Evolutionary conservation across 1,140 invertebrate genomes (phyloP).

Genomic region (Lanistes nyassanus): DNA sequence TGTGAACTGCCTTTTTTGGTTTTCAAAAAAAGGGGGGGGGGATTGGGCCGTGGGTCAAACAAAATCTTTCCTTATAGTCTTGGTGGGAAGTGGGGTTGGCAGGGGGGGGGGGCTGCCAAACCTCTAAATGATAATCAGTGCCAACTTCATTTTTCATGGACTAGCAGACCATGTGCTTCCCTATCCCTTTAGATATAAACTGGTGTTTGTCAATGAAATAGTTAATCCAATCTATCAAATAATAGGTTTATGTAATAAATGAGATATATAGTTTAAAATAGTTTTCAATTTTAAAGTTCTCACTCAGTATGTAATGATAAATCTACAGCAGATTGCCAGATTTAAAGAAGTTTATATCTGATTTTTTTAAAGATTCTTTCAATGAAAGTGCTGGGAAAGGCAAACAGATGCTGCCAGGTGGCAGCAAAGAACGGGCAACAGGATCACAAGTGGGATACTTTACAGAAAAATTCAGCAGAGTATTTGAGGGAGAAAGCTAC

Average conservation of each 20-base stretch:
- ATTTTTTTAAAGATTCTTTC: constrained; percentile 55
- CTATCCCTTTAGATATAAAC: neutral
- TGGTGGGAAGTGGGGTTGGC: no score
- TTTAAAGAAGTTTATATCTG: neutral
- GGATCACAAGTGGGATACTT: constrained; percentile 63
- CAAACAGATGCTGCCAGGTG: constrained; percentile 64
- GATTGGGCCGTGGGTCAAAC: no score
- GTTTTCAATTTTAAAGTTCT: no score
- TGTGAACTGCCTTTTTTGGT: no score
- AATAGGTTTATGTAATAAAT: no score
- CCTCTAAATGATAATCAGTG: no score
- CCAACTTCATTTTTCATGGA: no score
- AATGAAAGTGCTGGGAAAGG: constrained; percentile 64
- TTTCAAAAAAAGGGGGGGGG: no score
- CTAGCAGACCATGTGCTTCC: no score
- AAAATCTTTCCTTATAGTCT: no score
- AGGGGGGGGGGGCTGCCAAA: no score
- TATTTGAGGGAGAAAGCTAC: constrained; percentile 65
- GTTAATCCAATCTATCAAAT: neutral
- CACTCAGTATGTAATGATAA: neutral
- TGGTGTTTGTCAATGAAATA: neutral
- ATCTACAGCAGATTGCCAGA: neutral
- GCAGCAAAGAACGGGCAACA: constrained; percentile 57
- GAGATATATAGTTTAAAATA: no score
- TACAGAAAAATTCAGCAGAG: constrained; percentile 57